These are phyloP conservation scores for Bubo bubo DNA, from an alignment of 2,113 vertebrate species.

Conservation along the genomic window DNA sequence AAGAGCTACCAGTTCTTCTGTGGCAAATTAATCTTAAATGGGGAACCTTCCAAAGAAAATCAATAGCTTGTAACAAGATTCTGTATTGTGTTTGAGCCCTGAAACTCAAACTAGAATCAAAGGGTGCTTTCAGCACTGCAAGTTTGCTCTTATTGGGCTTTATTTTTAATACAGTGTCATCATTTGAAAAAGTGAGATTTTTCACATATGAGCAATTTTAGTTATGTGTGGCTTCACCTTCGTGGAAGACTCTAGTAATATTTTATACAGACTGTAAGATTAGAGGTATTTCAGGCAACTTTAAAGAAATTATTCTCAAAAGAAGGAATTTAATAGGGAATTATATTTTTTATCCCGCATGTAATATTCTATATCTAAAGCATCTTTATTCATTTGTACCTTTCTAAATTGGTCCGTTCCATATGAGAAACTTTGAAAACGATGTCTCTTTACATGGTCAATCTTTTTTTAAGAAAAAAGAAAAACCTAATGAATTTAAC, in stretches of 20 bases:
- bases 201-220: not conserved
- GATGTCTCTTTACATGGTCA: not conserved
- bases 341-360: not conserved
- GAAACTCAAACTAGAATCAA: not conserved
- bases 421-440: not conserved
- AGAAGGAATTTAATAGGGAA: not conserved
- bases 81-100: not conserved
- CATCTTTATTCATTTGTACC: not conserved
- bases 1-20: not conserved
- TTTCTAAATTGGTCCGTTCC: not conserved
- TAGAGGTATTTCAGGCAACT: not conserved
- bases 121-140: not conserved
- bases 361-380: not conserved
- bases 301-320: not conserved
- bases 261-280: not conserved
- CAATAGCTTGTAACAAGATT: slow-evolving; percentile 36
- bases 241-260: not conserved
- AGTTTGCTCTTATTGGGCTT: not conserved
- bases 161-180: not conserved
- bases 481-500: not conserved
- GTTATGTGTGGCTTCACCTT: not conserved
- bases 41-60: slow-evolving; percentile 41
- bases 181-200: not conserved
- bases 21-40: slow-evolving; percentile 57
- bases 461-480: not conserved